Conservation (phyloP, 2,797 vertebrate genomes). For the Rhinophrynus dorsalis region DNA sequence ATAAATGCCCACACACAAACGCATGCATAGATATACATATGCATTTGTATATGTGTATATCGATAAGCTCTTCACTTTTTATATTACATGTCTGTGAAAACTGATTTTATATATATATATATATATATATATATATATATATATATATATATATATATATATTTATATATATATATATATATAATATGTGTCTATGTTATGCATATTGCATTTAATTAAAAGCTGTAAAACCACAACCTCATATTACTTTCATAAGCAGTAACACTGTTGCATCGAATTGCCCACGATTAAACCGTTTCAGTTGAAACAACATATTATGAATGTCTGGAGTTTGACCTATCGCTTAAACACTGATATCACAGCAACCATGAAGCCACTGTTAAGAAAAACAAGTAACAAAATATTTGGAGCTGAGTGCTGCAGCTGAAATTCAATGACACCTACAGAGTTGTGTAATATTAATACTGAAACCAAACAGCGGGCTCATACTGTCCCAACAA, state of each 20-base stretch:
- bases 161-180: too few relatives aligned
- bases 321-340: background rate
- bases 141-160: too few relatives aligned
- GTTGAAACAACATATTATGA: conserved; percentile 13
- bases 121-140: too few relatives aligned
- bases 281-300: background rate
- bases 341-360: conserved; percentile 35
- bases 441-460: conserved; percentile 60
- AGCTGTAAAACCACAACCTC: too few relatives aligned
- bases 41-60: too few relatives aligned
- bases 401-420: conserved; percentile 49
- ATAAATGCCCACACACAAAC: too few relatives aligned
- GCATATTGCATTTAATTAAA: too few relatives aligned
- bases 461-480: conserved; percentile 71
- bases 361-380: conserved; percentile 15
- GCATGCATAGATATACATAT: too few relatives aligned
- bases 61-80: background rate
- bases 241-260: too few relatives aligned
- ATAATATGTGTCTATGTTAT: too few relatives aligned
- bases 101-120: too few relatives aligned
- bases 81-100: background rate
- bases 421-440: conserved; percentile 58
- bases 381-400: conserved; percentile 33
- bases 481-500: conserved; percentile 52
- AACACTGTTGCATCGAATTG: conserved; percentile 30